Evolutionary conservation across 2,888 invertebrate genomes (phyloP), one percentile per base, ranked within the genome.

Genomic region (Thelaira solivaga): DNA sequence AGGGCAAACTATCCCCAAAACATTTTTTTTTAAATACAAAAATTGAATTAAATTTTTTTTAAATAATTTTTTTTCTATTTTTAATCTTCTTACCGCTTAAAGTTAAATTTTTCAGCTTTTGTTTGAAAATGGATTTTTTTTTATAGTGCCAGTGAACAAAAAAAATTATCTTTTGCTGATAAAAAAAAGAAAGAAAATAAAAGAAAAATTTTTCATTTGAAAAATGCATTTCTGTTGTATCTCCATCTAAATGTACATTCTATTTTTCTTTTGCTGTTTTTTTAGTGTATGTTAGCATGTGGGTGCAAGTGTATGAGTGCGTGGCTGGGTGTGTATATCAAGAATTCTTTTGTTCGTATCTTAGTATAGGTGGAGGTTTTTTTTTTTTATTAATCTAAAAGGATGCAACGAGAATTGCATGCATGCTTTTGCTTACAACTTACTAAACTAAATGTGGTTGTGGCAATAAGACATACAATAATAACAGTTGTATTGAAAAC

Each of bases 301-400:
- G 31, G 29, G 31, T 47, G 36, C 47, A 31, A 11, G 22, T n/a
- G n/a, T n/a, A n/a, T n/a, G n/a, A 57, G 31, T 24, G 24, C 34
- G 20, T 67, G 31, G 29, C 22, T 47, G 36, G 47, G 24, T 13
- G 22, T 68, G 55, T 51, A 20, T 59, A 16, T 59, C 43, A 13
- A n/a, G 29, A 51, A 65, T 69, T 20, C 65, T 61, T 65, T 74
- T 69, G 59, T 77, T n/a, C n/a, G n/a, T n/a, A n/a, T n/a, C n/a
- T n/a, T n/a, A n/a, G n/a, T n/a, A n/a, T n/a, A n/a, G n/a, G 68
- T 62, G 64, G 51, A n/a, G n/a, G n/a, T n/a, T n/a, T n/a, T n/a
- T 31, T 69, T 41, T 73, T 73, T 53, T 65, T 78, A 78, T 78
- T 78, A 78, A 74, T 74, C 41, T 78, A 64, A 74, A 78, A 78